phyloP scores from a whole-genome alignment of 2,797 vertebrate genomes.

The Anguilla obscura region DNA sequence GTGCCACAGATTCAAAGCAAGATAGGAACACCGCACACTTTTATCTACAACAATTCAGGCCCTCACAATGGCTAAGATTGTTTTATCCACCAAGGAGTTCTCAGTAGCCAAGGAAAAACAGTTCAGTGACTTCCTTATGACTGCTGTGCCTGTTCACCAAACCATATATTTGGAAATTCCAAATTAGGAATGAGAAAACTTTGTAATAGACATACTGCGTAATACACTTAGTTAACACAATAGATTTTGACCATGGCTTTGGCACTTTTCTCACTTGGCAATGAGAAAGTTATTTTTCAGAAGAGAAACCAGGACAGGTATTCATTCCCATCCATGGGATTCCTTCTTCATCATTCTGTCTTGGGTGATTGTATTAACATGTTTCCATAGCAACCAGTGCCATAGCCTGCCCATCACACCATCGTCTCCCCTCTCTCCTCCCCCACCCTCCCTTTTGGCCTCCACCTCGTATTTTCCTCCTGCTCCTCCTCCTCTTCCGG shows the following conservation, averaged over 20 bases:
- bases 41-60: neutral
- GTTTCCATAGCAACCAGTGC: neutral
- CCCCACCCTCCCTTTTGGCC: neutral
- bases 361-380: neutral
- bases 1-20: neutral
- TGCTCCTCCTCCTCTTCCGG: conserved; percentile 34
- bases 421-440: neutral
- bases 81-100: no score
- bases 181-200: neutral
- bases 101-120: no score
- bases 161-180: neutral
- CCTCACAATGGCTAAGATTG: neutral
- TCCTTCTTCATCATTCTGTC: neutral
- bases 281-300: neutral
- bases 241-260: neutral
- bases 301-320: neutral
- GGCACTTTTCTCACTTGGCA: neutral
- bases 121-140: neutral
- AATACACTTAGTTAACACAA: neutral
- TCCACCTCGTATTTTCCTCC: neutral
- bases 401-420: neutral
- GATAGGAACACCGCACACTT: neutral
- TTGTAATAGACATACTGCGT: no score
- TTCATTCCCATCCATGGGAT: neutral
- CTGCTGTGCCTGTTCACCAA: neutral